These are phyloP conservation scores for Otis tarda DNA, from an alignment of 2,113 vertebrate genomes.

Conservation along the genomic window DNA sequence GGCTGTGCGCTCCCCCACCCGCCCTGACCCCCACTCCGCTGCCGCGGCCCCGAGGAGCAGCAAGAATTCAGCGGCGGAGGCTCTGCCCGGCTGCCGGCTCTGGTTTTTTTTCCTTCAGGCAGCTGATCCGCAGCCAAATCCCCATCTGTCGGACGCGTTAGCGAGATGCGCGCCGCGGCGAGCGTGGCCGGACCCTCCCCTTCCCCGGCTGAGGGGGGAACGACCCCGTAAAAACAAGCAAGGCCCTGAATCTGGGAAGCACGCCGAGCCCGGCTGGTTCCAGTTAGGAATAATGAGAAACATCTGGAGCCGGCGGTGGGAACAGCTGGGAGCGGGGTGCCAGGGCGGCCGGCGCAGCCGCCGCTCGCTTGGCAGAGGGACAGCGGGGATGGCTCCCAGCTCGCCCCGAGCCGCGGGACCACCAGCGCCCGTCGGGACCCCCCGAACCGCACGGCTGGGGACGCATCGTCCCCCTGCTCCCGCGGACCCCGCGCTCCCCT, in stretches of 20 bases:
- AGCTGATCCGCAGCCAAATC: constrained; percentile 57
- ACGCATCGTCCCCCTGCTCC: neutral
- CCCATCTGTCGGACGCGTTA: constrained; percentile 64
- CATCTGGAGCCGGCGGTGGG: constrained; percentile 69
- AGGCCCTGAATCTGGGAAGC: constrained; percentile 38
- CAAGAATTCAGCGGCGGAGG: neutral
- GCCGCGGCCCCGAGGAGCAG: neutral
- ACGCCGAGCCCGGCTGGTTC: constrained; percentile 39
- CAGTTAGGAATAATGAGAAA: constrained; percentile 52
- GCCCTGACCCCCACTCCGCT: neutral
- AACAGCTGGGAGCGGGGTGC: constrained; percentile 68
- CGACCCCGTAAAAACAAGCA: neutral
- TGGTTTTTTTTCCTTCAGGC: constrained; percentile 32
- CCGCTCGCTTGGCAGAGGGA: neutral
- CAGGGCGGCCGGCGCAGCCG: neutral
- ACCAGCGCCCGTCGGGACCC: neutral
- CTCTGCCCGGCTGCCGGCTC: neutral
- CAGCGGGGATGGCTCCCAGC: neutral
- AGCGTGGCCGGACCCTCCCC: neutral
- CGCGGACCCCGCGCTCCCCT: accelerated
- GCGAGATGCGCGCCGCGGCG: neutral
- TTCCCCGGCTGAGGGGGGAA: neutral
- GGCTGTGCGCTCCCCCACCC: neutral
- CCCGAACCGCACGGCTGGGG: accelerated
- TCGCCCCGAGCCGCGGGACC: neutral